Evolutionary conservation across 2,113 vertebrate genomes (phyloP), one percentile per base, ranked within the genome.

Genomic region (Pitta sordida): DNA sequence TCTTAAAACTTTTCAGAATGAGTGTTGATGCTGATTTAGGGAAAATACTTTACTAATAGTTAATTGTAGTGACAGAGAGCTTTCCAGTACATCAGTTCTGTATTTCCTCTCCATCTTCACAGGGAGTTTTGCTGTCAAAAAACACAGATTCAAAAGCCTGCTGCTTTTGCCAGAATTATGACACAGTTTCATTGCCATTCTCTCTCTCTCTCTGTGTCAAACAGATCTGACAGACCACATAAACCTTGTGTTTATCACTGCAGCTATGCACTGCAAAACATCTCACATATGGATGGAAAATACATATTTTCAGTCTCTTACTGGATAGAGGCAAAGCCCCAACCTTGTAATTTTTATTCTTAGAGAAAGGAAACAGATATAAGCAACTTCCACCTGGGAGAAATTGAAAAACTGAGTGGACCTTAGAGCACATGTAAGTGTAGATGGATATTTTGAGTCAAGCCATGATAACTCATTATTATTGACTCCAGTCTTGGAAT

Each of bases 201-300:
- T n/a, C 20, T 12, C 27, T 51, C 32, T 65, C 34, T 48, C 26
- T 49, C 34, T 56, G 1, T 24, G 39, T 49, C 0, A 0, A 75
- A 52, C 14, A 79, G 39, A 43, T 51, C 70, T 51, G 37, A 37
- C 59, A 93, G 51, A 48, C 7, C 43, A 17, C 23, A 48, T 34
- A 36, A 78, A 20, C 29, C 29, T 65, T 36, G 18, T 36, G 44
- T 49, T 73, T 69, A 44, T 62, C 13, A 7, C 46, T 52, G 52
- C 18, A 63, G 36, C 51, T 56, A 13, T 0, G 0, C 7, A 7
- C 18, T 46, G 20, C 34, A 32, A 91, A 89, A 59, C 23, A 20
- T 43, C 39, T 67, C 0, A 0, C 26, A 51, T 3, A 2, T 14
- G 39, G 21, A 58, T 68, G 19, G 23, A 43, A 93, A 93, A 83